Percentiles rank a stretch among this genome's conserved stretches.
phyloP scores from a whole-genome alignment of 2,113 vertebrate species.

The Glaucidium brasilianum region DNA sequence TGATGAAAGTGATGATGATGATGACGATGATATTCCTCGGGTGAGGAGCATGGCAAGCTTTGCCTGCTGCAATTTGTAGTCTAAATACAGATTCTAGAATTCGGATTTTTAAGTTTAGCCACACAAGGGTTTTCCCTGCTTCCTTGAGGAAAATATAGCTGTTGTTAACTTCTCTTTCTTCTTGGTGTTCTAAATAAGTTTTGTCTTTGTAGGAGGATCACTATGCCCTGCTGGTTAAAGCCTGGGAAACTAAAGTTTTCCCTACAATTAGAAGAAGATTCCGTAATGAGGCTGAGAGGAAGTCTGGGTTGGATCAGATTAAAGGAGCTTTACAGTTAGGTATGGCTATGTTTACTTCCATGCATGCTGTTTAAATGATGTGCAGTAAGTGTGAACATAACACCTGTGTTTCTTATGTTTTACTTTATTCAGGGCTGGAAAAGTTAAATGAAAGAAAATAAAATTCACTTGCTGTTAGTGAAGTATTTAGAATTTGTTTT shows the following conservation, averaged over 20 bases:
- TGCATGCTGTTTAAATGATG: rapidly evolving
- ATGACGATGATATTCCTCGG: constrained; percentile 91
- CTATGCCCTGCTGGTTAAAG: constrained; percentile 95
- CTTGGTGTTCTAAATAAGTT: neutral
- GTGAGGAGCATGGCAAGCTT: constrained; percentile 63
- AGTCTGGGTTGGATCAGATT: constrained; percentile 97
- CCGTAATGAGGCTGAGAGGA: constrained; percentile 96
- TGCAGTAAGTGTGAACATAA: neutral
- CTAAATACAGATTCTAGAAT: neutral
- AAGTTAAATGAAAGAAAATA: neutral
- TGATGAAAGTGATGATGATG: constrained; percentile 95
- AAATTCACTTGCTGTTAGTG: neutral
- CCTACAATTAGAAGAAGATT: constrained; percentile 97
- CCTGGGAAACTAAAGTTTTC: constrained; percentile 98
- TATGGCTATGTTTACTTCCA: constrained; percentile 43
- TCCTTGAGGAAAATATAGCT: neutral
- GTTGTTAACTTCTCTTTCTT: neutral
- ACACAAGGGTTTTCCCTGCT: neutral
- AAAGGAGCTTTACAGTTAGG: constrained; percentile 96
- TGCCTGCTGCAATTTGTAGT: neutral
- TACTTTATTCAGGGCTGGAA: neutral
- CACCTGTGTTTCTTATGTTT: neutral
- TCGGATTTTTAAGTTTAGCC: neutral
- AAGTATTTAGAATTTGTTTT: neutral
- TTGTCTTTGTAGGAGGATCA: constrained; percentile 88